A percentile compares a stretch with the other conserved stretches of the same genome.
These are phyloP conservation scores for Mylabris phalerata DNA, from an alignment of 1,140 invertebrate species.

Conservation along the genomic window DNA sequence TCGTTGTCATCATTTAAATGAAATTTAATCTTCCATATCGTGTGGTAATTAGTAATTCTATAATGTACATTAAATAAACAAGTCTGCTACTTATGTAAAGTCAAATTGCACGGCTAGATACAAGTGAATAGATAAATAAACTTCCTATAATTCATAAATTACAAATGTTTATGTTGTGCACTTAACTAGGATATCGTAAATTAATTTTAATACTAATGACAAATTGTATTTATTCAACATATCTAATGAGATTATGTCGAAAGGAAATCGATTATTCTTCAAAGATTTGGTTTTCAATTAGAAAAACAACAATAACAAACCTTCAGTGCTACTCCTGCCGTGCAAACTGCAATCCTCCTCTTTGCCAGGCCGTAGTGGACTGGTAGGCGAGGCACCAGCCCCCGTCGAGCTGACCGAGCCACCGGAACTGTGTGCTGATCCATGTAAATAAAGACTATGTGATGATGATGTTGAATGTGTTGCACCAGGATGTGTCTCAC, in stretches of 20 bases:
- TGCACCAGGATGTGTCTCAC: too few relatives aligned
- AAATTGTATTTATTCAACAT: conserved; percentile 3
- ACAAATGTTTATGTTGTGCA: conserved; percentile 8
- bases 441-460: conserved; percentile 34
- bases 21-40: too few relatives aligned
- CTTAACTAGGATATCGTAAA: conserved; percentile 13
- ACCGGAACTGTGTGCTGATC: conserved; percentile 37
- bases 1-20: too few relatives aligned
- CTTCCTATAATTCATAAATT: background rate
- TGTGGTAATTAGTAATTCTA: too few relatives aligned
- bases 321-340: conserved; percentile 50
- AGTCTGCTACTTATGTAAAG: too few relatives aligned
- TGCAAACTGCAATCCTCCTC: conserved; percentile 51
- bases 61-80: too few relatives aligned
- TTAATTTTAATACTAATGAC: conserved; percentile 6
- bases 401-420: conserved; percentile 40
- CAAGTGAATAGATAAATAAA: too few relatives aligned
- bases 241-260: background rate
- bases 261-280: background rate
- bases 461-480: conserved; percentile 19
- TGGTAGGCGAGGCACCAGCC: conserved; percentile 36
- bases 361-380: conserved; percentile 43
- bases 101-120: too few relatives aligned
- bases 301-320: conserved; percentile 22
- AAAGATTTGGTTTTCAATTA: background rate